Evolutionary conservation across 2,888 invertebrate species (phyloP).

Genomic region (Drosophila mayaguana): DNA sequence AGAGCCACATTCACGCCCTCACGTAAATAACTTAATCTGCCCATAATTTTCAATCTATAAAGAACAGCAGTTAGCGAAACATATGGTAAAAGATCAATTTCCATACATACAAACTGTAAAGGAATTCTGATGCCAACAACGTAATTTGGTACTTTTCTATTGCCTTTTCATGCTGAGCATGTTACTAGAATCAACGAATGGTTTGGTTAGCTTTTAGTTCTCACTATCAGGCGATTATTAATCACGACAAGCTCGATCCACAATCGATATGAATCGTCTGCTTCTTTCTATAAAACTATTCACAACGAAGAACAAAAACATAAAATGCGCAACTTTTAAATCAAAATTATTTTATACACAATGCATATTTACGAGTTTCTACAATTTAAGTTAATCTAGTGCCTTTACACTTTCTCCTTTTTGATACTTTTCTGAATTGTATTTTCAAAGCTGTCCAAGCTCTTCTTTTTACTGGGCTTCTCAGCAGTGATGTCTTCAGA

Average conservation of each 20-base stretch:
- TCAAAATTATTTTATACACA: background rate
- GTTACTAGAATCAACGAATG: background rate
- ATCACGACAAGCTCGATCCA: background rate
- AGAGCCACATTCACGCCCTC: conserved; percentile 66
- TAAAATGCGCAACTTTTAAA: background rate
- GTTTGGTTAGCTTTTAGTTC: conserved; percentile 1
- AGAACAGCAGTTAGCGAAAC: background rate
- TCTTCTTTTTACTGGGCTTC: background rate
- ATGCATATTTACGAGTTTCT: background rate
- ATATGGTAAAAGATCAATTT: too few relatives aligned
- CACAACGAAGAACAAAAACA: background rate
- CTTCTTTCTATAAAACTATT: background rate
- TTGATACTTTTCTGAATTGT: background rate
- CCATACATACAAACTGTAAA: background rate
- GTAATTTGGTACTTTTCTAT: background rate
- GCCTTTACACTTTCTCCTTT: conserved; percentile 8
- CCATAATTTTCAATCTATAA: conserved; percentile 34
- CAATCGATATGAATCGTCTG: conserved; percentile 5
- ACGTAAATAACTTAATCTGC: conserved; percentile 68
- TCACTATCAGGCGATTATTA: background rate
- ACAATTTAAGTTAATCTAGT: background rate
- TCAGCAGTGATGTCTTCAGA: background rate
- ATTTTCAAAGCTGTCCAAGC: background rate
- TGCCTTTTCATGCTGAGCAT: background rate
- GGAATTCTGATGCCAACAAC: background rate